Conservation (phyloP, 2,113 vertebrate species). For the Ammodytes marinus region DNA sequence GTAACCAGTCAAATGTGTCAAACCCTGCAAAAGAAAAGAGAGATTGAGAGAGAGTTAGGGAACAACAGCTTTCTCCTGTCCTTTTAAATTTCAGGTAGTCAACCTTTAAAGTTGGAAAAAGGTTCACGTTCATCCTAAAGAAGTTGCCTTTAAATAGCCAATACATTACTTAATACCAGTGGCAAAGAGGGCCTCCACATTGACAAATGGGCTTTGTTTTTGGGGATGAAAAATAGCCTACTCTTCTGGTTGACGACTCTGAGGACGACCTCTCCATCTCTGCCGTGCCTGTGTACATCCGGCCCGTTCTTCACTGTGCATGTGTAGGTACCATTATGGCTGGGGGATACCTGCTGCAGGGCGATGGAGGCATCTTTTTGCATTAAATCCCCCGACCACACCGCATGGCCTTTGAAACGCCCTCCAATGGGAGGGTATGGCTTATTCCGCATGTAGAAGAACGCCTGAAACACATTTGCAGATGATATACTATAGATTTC, state of each 20-base stretch:
- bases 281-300: constrained; percentile 84
- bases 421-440: constrained; percentile 73
- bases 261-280: constrained; percentile 82
- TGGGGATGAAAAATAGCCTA: not conserved
- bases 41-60: not conserved
- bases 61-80: not conserved
- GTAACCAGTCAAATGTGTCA: not conserved
- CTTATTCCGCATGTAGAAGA: constrained; percentile 77
- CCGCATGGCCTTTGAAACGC: constrained; percentile 81
- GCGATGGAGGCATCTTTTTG: constrained; percentile 28
- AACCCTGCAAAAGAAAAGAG: not conserved
- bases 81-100: too few species aligned
- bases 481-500: not conserved
- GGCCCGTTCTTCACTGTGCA: constrained; percentile 89
- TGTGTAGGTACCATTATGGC: constrained; percentile 88
- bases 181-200: not conserved
- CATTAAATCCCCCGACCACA: constrained; percentile 68
- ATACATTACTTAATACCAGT: too few species aligned
- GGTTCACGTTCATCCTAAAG: too few species aligned
- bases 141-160: too few species aligned
- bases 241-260: constrained; percentile 74
- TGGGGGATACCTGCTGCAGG: constrained; percentile 72
- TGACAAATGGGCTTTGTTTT: not conserved
- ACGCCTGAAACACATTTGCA: constrained; percentile 71
- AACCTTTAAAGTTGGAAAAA: too few species aligned